Evolutionary conservation across 1,140 invertebrate genomes (phyloP).

Genomic region (Drosophila athabasca): DNA sequence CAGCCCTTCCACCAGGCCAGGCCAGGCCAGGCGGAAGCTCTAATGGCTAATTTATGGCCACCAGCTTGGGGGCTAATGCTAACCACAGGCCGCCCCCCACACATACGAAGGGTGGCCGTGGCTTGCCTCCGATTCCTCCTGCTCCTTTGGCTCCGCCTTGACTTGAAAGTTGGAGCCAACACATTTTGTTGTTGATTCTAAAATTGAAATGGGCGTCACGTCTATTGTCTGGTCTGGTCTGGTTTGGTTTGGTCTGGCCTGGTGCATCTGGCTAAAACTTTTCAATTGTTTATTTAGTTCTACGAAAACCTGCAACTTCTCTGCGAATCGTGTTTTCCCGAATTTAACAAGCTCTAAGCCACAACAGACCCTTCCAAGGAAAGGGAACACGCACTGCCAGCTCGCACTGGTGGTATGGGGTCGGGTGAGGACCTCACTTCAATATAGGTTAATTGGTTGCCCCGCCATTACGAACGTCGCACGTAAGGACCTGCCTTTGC

Average conservation of each 20-base stretch:
- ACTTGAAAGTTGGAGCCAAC: slow-evolving; percentile 30
- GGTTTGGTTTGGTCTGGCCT: slow-evolving; percentile 5
- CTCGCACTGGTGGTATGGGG: not conserved
- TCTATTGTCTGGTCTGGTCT: slow-evolving; percentile 50
- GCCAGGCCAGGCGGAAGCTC: slow-evolving; percentile 53
- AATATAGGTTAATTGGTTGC: slow-evolving; percentile 76
- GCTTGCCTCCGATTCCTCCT: not conserved
- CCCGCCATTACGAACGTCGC: slow-evolving; percentile 28
- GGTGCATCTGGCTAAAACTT: slow-evolving; percentile 47
- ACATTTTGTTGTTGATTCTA: slow-evolving; percentile 62
- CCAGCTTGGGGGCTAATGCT: slow-evolving; percentile 30
- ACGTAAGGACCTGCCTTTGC: slow-evolving; percentile 41
- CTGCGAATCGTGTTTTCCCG: slow-evolving; percentile 23
- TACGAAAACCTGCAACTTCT: slow-evolving; percentile 48
- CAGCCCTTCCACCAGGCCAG: slow-evolving; percentile 22
- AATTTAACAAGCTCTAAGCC: slow-evolving; percentile 40
- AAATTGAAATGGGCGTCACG: slow-evolving; percentile 75
- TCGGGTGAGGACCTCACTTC: not conserved
- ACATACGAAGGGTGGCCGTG: slow-evolving; percentile 1
- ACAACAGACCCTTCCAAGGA: slow-evolving; percentile 1
- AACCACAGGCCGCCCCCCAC: slow-evolving; percentile 43
- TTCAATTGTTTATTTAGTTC: slow-evolving; percentile 78
- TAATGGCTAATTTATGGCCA: slow-evolving; percentile 82
- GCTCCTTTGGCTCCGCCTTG: slow-evolving; percentile 1
- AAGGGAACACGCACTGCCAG: slow-evolving; percentile 39